A percentile compares a stretch with the other conserved stretches of the same genome.
Conservation (phyloP, 2,113 vertebrate genomes). For the Meleagris gallopavo region DNA sequence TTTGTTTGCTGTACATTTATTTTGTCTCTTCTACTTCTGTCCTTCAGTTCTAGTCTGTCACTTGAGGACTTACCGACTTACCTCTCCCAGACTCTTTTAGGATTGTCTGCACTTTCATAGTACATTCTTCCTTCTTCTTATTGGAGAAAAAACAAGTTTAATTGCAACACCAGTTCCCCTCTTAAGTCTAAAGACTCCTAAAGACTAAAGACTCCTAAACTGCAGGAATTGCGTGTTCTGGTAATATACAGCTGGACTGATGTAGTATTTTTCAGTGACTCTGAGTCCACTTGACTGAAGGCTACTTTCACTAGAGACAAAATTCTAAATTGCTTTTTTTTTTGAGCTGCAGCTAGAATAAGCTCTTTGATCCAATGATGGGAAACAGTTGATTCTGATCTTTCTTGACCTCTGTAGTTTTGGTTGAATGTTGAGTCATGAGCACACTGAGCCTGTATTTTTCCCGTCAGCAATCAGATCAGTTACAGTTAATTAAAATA, state of each 20-base stretch:
- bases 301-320: not conserved
- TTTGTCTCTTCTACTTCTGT: not conserved
- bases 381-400: not conserved
- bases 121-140: fast-evolving
- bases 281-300: not conserved
- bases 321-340: not conserved
- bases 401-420: not conserved
- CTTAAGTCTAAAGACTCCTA: too few relatives aligned
- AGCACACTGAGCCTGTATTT: not conserved
- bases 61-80: not conserved
- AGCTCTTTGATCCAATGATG: not conserved
- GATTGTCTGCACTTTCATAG: not conserved
- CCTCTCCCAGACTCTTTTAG: not conserved
- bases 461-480: not conserved
- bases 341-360: not conserved
- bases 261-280: not conserved
- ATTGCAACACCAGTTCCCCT: not conserved
- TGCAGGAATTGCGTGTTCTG: not conserved
- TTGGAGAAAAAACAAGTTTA: not conserved
- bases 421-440: not conserved
- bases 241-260: not conserved
- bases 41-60: not conserved
- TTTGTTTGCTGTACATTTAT: not conserved
- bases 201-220: too few relatives aligned
- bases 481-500: not conserved